Base-by-base conservation (phyloP, 2,888 invertebrate genomes). In the Arctia plantaginis region DNA sequence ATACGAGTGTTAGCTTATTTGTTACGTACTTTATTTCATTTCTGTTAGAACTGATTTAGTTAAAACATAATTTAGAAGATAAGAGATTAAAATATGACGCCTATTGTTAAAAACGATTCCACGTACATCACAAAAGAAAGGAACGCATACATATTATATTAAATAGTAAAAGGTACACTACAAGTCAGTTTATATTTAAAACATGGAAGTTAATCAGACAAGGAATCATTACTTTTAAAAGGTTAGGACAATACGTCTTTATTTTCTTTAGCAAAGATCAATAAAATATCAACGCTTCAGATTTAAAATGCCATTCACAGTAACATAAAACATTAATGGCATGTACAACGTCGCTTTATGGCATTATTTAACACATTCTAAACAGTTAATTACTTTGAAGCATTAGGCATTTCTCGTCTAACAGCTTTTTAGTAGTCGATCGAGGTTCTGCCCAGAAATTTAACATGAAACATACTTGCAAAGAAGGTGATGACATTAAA, bases 191-290 rank as follows among this genome's bases (percentile, higher is more conserved):
- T 13, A 18, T 18, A 27, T 62, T 30, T 39, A 39, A 59, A 39
- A 69, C 10, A 30, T 41, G 15, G 1, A 62, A 30, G 13, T 30
- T 18, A 62, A n/a, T n/a, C n/a, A 30, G 7, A 30, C 30, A 30
- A 30, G 18, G 18, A 30, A 62, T 30, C 30, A 30, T 51, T 8
- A 51, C 7, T 20, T 33, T 64, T 33, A 44, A 27, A 44, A 64
- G 71, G 71, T 39, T 47, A 64, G 62, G 71, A 71, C 71, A 71
- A 71, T 71, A 71, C 71, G 71, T 71, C 64, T 71, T 71, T 71
- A 71, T 71, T 71, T 10, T 64, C 18, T 47, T 27, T 18, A 51
- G 10, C 10, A 51, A 51, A 51, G 51, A 51, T 51, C 23, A 33
- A 65, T 30, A 33, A 65, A 64, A 70, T 64, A 20, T 62, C 30